Conservation (phyloP, 2,113 vertebrate genomes). For the Lophotis ruficrista region DNA sequence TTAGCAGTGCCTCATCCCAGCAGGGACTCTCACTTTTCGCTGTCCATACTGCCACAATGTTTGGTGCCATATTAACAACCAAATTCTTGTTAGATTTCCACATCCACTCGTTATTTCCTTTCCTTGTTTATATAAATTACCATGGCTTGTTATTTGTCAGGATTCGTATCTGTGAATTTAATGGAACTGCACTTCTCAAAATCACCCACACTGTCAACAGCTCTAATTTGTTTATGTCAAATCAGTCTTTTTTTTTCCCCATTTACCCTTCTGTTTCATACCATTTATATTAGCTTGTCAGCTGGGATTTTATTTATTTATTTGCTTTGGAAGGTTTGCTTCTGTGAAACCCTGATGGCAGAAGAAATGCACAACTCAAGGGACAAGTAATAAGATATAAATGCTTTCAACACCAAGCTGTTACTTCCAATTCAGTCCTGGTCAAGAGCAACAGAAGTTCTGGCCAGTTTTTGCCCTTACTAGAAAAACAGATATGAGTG, state of each 20-base stretch:
- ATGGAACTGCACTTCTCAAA: constrained; percentile 63
- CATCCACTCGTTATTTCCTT: constrained; percentile 26
- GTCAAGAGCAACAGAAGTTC: background rate
- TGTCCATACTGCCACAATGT: background rate
- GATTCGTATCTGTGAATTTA: constrained; percentile 68
- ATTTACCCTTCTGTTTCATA: constrained; percentile 66
- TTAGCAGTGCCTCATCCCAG: background rate
- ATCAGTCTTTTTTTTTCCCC: background rate
- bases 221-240: constrained; percentile 69
- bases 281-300: constrained; percentile 65
- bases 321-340: constrained; percentile 42
- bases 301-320: constrained; percentile 59
- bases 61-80: background rate
- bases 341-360: constrained; percentile 40
- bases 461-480: background rate
- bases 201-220: constrained; percentile 72
- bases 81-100: constrained; percentile 17
- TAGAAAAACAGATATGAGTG: background rate
- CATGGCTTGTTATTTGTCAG: constrained; percentile 60
- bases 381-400: background rate
- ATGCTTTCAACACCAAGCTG: constrained; percentile 9
- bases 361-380: background rate
- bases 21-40: background rate
- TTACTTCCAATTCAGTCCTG: background rate
- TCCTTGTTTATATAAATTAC: constrained; percentile 67